Conservation (phyloP, 2,797 vertebrate genomes). For the Phataginus tricuspis region DNA sequence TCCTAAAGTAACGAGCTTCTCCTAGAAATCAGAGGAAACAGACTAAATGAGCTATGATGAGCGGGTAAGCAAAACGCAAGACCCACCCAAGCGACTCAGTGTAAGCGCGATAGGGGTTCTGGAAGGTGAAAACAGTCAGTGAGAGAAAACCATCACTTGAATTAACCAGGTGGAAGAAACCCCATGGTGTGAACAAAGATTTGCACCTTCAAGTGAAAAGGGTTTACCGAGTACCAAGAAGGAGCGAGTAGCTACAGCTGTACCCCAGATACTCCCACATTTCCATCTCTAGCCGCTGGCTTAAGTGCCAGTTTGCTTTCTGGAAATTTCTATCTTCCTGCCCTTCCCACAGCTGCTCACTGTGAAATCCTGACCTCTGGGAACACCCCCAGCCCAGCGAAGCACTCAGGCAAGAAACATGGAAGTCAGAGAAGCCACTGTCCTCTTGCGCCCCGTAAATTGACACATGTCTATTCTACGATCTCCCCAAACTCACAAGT, state of each 20-base stretch:
- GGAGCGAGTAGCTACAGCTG: background rate
- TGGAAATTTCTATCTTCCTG: background rate
- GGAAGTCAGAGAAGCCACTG: fast-evolving
- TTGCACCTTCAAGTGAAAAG: background rate
- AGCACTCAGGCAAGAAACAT: background rate
- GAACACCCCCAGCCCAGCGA: background rate
- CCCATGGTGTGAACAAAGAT: background rate
- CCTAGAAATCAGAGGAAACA: background rate
- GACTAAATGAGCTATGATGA: background rate
- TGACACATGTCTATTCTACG: fast-evolving
- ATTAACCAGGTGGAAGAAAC: background rate
- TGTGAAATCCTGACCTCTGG: background rate
- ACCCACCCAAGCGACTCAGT: fast-evolving
- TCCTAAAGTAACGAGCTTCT: background rate
- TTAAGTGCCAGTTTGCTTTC: background rate
- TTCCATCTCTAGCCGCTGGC: background rate
- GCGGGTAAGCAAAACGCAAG: background rate
- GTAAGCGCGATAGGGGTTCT: background rate
- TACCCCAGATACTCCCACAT: background rate
- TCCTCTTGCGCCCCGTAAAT: background rate
- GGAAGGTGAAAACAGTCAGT: background rate
- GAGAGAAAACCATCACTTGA: background rate
- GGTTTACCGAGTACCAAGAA: background rate
- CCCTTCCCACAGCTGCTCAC: background rate
- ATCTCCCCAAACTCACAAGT: background rate